phyloP scores from a whole-genome alignment of 2,797 vertebrate species.

The Pseudomugil tenellus region DNA sequence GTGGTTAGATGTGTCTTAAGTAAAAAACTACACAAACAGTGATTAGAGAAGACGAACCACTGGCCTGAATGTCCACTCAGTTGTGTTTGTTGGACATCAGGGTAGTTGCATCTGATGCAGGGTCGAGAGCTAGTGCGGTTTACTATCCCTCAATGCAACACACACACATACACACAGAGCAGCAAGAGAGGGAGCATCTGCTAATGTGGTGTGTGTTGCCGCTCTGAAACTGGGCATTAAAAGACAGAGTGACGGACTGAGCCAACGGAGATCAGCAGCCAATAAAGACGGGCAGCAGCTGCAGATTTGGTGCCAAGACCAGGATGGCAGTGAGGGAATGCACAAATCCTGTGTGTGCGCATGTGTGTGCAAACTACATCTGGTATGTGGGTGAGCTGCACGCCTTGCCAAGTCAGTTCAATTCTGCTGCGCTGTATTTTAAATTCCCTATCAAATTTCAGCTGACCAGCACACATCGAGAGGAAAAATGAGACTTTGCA shows the following conservation, averaged over 20 bases:
- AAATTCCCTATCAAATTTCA: constrained; percentile 27
- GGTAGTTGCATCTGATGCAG: constrained; percentile 28
- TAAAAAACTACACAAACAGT: neutral
- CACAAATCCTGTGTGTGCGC: constrained; percentile 24
- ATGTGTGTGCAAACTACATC: constrained; percentile 22
- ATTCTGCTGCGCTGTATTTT: constrained; percentile 27
- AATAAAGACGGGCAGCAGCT: constrained; percentile 52
- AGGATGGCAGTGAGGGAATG: constrained; percentile 53
- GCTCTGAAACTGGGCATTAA: constrained; percentile 52
- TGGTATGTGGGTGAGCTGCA: constrained; percentile 43
- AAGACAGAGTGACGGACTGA: constrained; percentile 31
- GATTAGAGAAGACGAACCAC: neutral
- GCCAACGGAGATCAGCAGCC: constrained; percentile 57
- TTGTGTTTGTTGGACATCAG: constrained; percentile 26
- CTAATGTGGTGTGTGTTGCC: constrained; percentile 25
- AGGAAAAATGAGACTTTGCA: neutral
- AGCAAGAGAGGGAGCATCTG: constrained; percentile 48
- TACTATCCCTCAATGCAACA: neutral
- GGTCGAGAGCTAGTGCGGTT: constrained; percentile 6
- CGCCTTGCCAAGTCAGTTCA: constrained; percentile 4
- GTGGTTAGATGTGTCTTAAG: constrained; percentile 16
- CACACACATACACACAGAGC: constrained; percentile 12
- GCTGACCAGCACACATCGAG: neutral
- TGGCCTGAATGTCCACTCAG: neutral
- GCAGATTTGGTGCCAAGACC: constrained; percentile 41